A percentile compares a stretch with the other conserved stretches of the same genome.
phyloP scores from a whole-genome alignment of 30 jellyfish, hydroid and myxozoan species.

The Pseudorhiza aurosa region DNA sequence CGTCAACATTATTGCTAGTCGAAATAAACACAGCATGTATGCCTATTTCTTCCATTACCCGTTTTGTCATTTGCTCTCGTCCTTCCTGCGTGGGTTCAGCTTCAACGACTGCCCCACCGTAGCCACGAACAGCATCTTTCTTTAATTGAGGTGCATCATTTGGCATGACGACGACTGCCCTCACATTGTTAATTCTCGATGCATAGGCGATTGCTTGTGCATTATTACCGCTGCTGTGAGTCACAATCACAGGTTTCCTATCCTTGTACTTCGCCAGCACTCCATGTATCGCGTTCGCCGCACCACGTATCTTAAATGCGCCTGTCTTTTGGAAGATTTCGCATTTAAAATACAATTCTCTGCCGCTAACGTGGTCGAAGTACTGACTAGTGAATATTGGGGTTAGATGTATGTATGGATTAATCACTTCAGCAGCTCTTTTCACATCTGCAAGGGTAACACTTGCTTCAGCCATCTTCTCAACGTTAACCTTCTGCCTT shows the following conservation, averaged over 20 bases:
- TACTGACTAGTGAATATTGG: constrained; percentile 45
- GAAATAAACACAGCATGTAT: constrained; percentile 31
- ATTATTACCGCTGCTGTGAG: constrained; percentile 80
- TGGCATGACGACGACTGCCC: constrained; percentile 71
- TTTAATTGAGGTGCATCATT: constrained; percentile 65
- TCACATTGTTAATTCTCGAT: constrained; percentile 32
- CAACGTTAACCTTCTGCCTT: too few species aligned
- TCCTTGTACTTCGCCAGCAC: not conserved
- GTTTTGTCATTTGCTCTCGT: constrained; percentile 23
- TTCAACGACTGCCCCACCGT: constrained; percentile 67
- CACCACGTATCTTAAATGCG: constrained; percentile 82
- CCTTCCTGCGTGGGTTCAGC: constrained; percentile 61
- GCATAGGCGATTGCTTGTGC: constrained; percentile 76
- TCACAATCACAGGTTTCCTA: constrained; percentile 29
- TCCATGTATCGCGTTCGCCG: constrained; percentile 50
- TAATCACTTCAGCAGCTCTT: constrained; percentile 33
- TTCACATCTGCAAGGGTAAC: not conserved
- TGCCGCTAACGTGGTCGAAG: constrained; percentile 34
- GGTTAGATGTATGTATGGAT: constrained; percentile 30
- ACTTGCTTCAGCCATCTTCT: not conserved
- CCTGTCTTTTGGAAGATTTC: constrained; percentile 73
- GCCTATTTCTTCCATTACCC: not conserved
- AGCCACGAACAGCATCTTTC: constrained; percentile 38
- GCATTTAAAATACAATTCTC: constrained; percentile 49
- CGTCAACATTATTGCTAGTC: constrained; percentile 35